These are phyloP conservation scores for Drosophila nikananu DNA, from an alignment of 1,140 invertebrate species.

Conservation along the genomic window DNA sequence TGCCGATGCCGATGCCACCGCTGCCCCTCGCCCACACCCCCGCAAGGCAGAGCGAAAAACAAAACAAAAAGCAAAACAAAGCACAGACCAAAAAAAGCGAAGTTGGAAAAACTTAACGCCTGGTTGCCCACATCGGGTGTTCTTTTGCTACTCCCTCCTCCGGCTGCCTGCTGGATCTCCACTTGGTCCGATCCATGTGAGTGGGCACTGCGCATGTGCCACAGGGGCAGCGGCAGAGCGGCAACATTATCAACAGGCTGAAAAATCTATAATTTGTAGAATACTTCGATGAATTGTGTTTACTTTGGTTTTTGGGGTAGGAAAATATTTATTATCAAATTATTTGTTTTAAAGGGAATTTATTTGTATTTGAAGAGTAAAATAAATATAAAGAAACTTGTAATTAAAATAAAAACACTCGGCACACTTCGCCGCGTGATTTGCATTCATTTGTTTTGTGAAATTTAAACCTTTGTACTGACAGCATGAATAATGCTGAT, in stretches of 20 bases:
- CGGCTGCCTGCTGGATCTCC: not conserved
- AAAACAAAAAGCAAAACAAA: constrained; percentile 62
- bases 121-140: constrained; percentile 68
- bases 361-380: not conserved
- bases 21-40: not conserved
- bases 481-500: constrained; percentile 36
- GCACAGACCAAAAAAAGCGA: constrained; percentile 61
- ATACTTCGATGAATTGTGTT: not conserved
- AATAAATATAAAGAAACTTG: not conserved
- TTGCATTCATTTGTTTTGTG: constrained; percentile 9
- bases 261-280: constrained; percentile 1
- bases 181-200: constrained; percentile 55
- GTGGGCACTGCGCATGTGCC: constrained; percentile 74
- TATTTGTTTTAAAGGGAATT: not conserved
- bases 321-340: not conserved
- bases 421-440: constrained; percentile 15
- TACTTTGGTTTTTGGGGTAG: not conserved
- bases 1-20: not conserved
- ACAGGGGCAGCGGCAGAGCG: constrained; percentile 5
- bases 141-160: constrained; percentile 30
- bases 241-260: constrained; percentile 14
- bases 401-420: not conserved
- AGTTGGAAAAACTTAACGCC: constrained; percentile 78
- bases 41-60: not conserved
- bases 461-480: constrained; percentile 25